Evolutionary conservation across 2,797 vertebrate species (phyloP).

Genomic region (Rhabdophis nuchalis): DNA sequence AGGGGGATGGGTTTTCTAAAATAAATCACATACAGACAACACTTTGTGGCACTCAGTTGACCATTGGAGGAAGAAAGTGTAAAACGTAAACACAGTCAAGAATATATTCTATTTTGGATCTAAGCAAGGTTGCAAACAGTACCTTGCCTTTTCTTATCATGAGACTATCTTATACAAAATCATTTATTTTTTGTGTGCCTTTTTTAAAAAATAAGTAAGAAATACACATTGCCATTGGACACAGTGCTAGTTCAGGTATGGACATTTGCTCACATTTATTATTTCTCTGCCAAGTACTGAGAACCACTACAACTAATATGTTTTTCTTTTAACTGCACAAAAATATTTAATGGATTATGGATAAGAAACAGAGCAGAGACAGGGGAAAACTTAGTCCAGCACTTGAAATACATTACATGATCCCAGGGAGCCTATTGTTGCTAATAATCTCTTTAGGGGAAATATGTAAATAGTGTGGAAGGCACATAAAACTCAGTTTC

Average conservation of each 20-base stretch:
- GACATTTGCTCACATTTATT: conserved; percentile 38
- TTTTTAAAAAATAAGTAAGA: not conserved
- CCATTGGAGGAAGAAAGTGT: not conserved
- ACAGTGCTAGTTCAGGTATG: not conserved
- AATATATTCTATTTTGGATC: not conserved
- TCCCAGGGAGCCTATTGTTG: not conserved
- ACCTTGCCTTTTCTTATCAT: not conserved
- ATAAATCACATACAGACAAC: not conserved
- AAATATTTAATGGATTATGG: not conserved
- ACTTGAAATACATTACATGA: not conserved
- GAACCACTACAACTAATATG: not conserved
- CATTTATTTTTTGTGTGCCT: not conserved
- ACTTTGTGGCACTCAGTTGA: not conserved
- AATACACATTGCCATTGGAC: not conserved
- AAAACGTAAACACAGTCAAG: not conserved
- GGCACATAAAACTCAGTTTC: not conserved
- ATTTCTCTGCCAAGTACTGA: not conserved
- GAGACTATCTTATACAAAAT: not conserved
- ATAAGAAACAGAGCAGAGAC: not conserved
- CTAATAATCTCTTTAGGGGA: not conserved
- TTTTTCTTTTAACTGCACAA: conserved; percentile 1
- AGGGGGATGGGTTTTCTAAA: not conserved
- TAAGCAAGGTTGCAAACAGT: not conserved
- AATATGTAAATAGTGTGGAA: not conserved
- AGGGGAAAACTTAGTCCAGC: not conserved